Base-by-base conservation (phyloP, 2,888 invertebrate species). In the Sussaba pulchella region DNA sequence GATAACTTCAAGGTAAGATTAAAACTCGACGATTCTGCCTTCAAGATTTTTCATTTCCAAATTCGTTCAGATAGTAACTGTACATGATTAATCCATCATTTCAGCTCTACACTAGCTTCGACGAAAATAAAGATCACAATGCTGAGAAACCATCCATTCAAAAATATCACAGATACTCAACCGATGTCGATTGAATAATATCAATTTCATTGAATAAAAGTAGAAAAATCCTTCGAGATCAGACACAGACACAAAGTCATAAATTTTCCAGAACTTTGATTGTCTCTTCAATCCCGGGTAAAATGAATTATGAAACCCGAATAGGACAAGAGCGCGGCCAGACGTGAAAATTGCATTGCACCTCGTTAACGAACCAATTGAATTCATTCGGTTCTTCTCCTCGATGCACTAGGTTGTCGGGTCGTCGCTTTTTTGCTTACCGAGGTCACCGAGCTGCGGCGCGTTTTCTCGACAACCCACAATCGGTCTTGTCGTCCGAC, bases 1-100 rank as follows among this genome's bases (percentile, higher is more conserved):
- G 96, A 97, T 70, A 95, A 95, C 86, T 96, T 96, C 88, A 98
- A 98, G 96, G 98, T 98, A 89, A 93, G 77, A 57, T 36, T 26
- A 10, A 19, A 41, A 52, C 5, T 77, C n/a, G n/a, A n/a, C n/a
- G n/a, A n/a, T n/a, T n/a, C n/a, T n/a, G n/a, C n/a, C n/a, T n/a
- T n/a, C n/a, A n/a, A n/a, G n/a, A n/a, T n/a, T n/a, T n/a, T n/a
- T n/a, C n/a, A n/a, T n/a, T n/a, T n/a, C n/a, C n/a, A n/a, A n/a
- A n/a, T n/a, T n/a, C n/a, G n/a, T n/a, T n/a, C n/a, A n/a, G n/a
- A n/a, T n/a, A n/a, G n/a, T n/a, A n/a, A n/a, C n/a, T n/a, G n/a
- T n/a, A n/a, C n/a, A n/a, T n/a, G n/a, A n/a, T n/a, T n/a, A n/a
- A n/a, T n/a, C n/a, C n/a, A n/a, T n/a, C n/a, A n/a, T n/a, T n/a